Base-by-base conservation (phyloP, 2,797 vertebrate species). In the Oophaga sylvatica region DNA sequence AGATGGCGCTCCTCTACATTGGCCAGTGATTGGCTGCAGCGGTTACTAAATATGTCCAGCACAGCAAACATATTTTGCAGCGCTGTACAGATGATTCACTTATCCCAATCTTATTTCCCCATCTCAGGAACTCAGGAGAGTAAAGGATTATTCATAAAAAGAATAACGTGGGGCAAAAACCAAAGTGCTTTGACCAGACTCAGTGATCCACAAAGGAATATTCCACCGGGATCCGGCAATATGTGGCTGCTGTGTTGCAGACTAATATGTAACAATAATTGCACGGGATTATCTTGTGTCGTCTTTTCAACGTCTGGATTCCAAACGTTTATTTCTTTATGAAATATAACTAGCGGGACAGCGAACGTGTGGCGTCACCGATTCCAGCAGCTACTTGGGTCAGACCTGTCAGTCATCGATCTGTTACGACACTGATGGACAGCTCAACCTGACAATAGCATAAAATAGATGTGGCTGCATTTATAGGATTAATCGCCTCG, bases 341-440 rank as follows among this genome's bases (percentile, higher is more conserved):
- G n/a, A 20, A 70, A 56, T 31, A 81, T 15, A 26, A 29, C 4
- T 22, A 31, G 17, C 8, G 17, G 75, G 57, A 75, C 56, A 62
- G 10, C 48, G 45, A 19, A 2, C 71, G 63, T 26, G 16, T 60
- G 22, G 16, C 35, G 35, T 45, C 31, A 48, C 13, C 6, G 57
- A 76, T 20, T 71, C 16, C 16, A 45, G 41, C 31, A n/a, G 56
- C 22, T 63, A 16, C 35, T n/a, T 62, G 71, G 60, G 59, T 76
- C 59, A 48, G 57, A 26, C 71, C 75, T 62, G 82, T 83, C 81
- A 73, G 20, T 83, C 68, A n/a, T n/a, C 11, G 62, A 81, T 81
- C 60, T 48, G 80, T 26, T 81, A 48, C 35, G n/a, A 68, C 84
- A 78, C 10, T 85, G 73, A 85, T 56, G 73, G 83, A 77, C 84